These are phyloP conservation scores for Malthinus flaveolus DNA, from an alignment of 2,888 invertebrate species.

Conservation along the genomic window DNA sequence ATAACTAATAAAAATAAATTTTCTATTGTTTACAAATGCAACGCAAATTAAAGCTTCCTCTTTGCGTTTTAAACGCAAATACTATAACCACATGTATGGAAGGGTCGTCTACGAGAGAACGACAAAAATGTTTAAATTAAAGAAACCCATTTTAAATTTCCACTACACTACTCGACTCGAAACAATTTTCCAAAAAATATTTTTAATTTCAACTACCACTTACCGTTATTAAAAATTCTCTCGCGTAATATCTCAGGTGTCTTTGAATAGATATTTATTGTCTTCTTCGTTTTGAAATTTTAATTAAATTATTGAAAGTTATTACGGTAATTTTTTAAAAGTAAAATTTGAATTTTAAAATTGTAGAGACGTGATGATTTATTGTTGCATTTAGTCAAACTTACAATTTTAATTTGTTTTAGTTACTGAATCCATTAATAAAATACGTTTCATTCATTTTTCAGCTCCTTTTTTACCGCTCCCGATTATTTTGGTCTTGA, in stretches of 20 bases:
- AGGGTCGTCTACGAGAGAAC: too few species aligned
- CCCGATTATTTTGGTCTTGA: too few species aligned
- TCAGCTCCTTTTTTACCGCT: too few species aligned
- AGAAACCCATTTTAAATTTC: too few species aligned
- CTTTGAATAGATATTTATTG: constrained; percentile 3
- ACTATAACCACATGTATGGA: too few species aligned
- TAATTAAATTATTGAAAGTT: constrained; percentile 7
- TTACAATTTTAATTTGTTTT: constrained; percentile 5
- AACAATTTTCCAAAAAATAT: neutral
- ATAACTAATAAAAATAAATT: constrained; percentile 15
- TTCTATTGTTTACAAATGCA: constrained; percentile 18
- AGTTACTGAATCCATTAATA: too few species aligned
- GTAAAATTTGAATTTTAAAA: constrained; percentile 2
- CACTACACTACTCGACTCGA: too few species aligned
- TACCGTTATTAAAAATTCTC: neutral
- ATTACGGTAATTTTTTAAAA: constrained; percentile 5
- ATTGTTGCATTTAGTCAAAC: constrained; percentile 3
- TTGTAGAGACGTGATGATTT: neutral
- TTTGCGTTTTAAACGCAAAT: too few species aligned
- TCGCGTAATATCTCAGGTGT: constrained; percentile 2
- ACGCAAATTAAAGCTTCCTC: neutral
- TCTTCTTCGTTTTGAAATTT: constrained; percentile 3
- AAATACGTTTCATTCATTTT: too few species aligned
- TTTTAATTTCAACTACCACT: constrained; percentile 1
- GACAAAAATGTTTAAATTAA: too few species aligned